A percentile compares a stretch with the other conserved stretches of the same genome.
These are phyloP conservation scores for Acyrthosiphon pisum DNA, from an alignment of 1,140 invertebrate genomes.

Conservation along the genomic window DNA sequence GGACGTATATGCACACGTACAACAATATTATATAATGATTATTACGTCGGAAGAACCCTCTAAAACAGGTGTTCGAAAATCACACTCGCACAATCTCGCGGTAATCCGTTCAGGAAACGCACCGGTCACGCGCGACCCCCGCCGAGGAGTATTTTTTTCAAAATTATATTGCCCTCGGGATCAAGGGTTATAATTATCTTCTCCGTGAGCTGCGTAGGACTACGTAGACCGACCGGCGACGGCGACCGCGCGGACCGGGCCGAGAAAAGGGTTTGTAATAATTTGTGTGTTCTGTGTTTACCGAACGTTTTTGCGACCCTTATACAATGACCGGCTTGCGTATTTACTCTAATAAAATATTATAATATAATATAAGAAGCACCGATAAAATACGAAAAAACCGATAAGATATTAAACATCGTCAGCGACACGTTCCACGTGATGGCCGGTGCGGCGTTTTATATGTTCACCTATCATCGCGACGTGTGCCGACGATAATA, in stretches of 20 bases:
- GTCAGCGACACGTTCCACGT: background rate
- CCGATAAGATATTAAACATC: background rate
- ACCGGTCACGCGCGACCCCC: constrained; percentile 48
- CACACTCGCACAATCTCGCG: constrained; percentile 52
- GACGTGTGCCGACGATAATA: background rate
- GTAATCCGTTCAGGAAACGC: constrained; percentile 56
- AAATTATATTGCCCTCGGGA: constrained; percentile 39
- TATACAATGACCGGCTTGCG: too few species aligned
- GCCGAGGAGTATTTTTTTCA: background rate
- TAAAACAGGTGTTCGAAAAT: constrained; percentile 56
- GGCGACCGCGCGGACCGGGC: background rate
- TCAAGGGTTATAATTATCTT: constrained; percentile 43
- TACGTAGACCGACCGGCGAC: background rate
- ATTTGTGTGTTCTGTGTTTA: background rate
- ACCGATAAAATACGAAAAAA: background rate
- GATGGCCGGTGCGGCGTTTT: background rate
- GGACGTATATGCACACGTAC: constrained; percentile 1
- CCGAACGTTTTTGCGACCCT: background rate
- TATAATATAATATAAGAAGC: background rate
- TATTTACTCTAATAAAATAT: constrained; percentile 31
- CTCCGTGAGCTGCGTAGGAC: background rate
- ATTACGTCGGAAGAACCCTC: constrained; percentile 45
- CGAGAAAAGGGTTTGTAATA: constrained; percentile 29
- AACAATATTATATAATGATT: constrained; percentile 23
- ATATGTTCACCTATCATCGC: background rate